A percentile compares a stretch with the other conserved stretches of the same genome.
These are phyloP conservation scores for Botrylloides violaceus DNA, from an alignment of 23 tunicate genomes.

Conservation along the genomic window DNA sequence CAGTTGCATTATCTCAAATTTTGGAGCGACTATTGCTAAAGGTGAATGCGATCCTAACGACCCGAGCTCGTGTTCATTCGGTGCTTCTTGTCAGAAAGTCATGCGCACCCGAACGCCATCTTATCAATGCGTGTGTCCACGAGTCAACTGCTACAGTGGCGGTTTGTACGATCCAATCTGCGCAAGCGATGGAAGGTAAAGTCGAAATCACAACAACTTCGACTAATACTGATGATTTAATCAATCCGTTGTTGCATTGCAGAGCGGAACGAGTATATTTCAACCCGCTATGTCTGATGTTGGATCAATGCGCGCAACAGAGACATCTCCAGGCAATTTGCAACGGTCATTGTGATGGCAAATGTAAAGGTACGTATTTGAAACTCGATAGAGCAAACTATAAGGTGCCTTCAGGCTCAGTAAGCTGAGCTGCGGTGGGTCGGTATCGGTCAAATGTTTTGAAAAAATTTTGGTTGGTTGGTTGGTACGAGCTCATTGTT, in stretches of 20 bases:
- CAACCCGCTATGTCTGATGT: background rate
- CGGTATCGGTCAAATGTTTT: no score
- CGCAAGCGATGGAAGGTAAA: conserved; percentile 8
- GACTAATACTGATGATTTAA: no score
- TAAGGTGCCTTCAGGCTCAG: no score
- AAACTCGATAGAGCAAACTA: no score
- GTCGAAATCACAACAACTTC: no score
- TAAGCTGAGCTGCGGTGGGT: no score
- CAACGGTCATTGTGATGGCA: background rate
- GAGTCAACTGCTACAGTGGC: conserved; percentile 10
- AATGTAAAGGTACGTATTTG: background rate
- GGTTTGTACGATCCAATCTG: conserved; percentile 9
- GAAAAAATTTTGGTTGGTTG: no score
- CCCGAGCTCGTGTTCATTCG: background rate
- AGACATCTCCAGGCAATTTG: background rate
- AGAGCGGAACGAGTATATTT: background rate
- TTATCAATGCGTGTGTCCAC: conserved; percentile 15
- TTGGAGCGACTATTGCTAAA: background rate
- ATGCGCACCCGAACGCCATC: background rate
- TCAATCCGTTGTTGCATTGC: background rate
- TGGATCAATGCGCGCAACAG: background rate
- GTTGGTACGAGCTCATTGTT: no score
- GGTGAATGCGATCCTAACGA: conserved; percentile 18
- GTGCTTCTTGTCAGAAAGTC: conserved; percentile 1
- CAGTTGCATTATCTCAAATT: no score